phyloP scores from a whole-genome alignment of 2,797 vertebrate species.

The Sebastes ruberrimus region DNA sequence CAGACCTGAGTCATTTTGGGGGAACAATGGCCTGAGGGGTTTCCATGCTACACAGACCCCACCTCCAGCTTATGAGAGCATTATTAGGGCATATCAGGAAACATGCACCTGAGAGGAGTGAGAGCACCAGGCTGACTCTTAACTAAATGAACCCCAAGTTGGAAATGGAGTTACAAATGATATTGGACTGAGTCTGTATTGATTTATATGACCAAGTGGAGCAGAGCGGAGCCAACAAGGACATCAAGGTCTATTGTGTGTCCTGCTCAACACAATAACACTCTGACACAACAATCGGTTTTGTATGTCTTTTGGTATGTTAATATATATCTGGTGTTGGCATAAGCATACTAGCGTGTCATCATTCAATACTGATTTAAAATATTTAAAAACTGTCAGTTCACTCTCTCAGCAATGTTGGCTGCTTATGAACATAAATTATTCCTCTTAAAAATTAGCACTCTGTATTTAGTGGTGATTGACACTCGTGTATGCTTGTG shows the following conservation, averaged over 20 bases:
- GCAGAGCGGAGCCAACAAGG: neutral
- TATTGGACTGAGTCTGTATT: constrained; percentile 16
- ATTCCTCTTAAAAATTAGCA: neutral
- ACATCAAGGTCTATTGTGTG: neutral
- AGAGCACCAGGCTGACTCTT: constrained; percentile 5
- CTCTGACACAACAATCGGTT: neutral
- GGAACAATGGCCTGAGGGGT: constrained; percentile 84
- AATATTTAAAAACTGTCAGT: neutral
- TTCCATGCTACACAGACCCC: constrained; percentile 87
- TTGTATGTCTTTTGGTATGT: neutral
- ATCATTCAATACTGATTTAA: constrained; percentile 3
- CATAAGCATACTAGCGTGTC: constrained; percentile 15
- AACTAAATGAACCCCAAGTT: constrained; percentile 20
- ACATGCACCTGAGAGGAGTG: constrained; percentile 77
- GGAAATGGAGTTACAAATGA: constrained; percentile 34
- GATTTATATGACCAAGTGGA: constrained; percentile 22
- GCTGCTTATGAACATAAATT: neutral
- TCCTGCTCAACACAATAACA: neutral
- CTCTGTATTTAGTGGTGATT: constrained; percentile 23
- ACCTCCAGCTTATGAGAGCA: constrained; percentile 94
- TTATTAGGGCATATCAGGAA: constrained; percentile 92
- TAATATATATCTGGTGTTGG: constrained; percentile 18
- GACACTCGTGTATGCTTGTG: constrained; percentile 9
- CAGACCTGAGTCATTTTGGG: constrained; percentile 91
- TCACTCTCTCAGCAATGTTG: neutral